phyloP scores from a whole-genome alignment of 2,888 invertebrate species.

The Poecilus cupreus region DNA sequence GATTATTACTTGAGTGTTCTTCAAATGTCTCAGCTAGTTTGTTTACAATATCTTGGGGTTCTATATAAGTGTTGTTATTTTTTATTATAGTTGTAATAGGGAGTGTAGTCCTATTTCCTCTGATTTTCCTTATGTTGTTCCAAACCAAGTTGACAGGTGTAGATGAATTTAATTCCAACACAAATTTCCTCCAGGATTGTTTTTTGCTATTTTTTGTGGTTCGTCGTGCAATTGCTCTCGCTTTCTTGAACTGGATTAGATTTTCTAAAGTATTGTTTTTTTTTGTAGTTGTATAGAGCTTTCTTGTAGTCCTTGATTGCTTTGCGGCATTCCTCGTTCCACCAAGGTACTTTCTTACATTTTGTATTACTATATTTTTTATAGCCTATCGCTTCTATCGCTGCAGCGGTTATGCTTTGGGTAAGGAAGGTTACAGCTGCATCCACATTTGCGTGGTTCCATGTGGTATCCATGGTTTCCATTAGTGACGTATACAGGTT shows the following conservation, averaged over 20 bases:
- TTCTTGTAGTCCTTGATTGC: neutral
- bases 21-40: neutral
- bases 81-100: neutral
- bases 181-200: neutral
- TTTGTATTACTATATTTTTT: neutral
- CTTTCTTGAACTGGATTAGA: neutral
- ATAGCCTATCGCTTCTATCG: neutral
- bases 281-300: constrained; percentile 1
- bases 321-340: neutral
- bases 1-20: neutral
- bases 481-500: neutral
- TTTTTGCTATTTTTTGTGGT: neutral
- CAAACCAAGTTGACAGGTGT: neutral
- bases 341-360: neutral
- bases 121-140: constrained; percentile 19
- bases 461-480: neutral
- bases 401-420: neutral
- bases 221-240: neutral
- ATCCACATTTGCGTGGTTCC: neutral
- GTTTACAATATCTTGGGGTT: neutral
- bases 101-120: neutral
- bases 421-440: neutral
- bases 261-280: constrained; percentile 2
- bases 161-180: neutral
- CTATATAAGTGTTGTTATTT: neutral